Conservation (phyloP, 2,888 invertebrate genomes). For the Tridacna gigas region DNA sequence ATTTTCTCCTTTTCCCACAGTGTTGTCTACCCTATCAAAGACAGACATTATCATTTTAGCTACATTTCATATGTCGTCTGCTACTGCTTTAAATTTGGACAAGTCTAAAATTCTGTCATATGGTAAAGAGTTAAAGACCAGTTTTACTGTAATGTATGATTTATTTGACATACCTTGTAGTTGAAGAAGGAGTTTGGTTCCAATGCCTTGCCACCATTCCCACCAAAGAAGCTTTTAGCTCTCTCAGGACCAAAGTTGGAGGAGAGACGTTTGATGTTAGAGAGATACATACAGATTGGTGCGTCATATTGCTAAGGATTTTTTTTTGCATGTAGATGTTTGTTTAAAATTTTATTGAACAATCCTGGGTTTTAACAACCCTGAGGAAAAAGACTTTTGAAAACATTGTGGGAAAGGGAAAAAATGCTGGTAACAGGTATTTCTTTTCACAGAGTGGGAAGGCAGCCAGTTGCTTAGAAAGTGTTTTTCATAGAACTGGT, state of each 20-base stretch:
- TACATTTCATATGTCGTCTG: no score
- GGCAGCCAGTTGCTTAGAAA: no score
- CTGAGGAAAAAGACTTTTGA: neutral
- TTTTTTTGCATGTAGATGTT: neutral
- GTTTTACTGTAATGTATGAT: no score
- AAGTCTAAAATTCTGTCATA: no score
- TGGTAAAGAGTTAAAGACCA: no score
- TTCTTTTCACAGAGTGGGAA: no score
- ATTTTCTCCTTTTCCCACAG: neutral
- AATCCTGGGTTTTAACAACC: no score
- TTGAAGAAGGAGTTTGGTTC: constrained; percentile 89
- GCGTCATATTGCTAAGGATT: constrained; percentile 76
- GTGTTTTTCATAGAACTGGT: no score
- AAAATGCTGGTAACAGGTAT: neutral
- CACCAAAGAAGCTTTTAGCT: constrained; percentile 94
- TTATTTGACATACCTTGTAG: no score
- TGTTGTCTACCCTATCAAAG: neutral
- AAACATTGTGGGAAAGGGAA: neutral
- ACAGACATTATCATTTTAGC: neutral
- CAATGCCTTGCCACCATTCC: constrained; percentile 91
- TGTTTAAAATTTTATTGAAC: neutral
- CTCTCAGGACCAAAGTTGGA: constrained; percentile 94
- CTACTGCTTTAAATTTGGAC: no score
- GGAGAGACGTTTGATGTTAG: constrained; percentile 92
- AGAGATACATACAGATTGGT: constrained; percentile 97